These are phyloP conservation scores for Dysdera silvatica DNA, from an alignment of 1,140 invertebrate species.

Conservation along the genomic window DNA sequence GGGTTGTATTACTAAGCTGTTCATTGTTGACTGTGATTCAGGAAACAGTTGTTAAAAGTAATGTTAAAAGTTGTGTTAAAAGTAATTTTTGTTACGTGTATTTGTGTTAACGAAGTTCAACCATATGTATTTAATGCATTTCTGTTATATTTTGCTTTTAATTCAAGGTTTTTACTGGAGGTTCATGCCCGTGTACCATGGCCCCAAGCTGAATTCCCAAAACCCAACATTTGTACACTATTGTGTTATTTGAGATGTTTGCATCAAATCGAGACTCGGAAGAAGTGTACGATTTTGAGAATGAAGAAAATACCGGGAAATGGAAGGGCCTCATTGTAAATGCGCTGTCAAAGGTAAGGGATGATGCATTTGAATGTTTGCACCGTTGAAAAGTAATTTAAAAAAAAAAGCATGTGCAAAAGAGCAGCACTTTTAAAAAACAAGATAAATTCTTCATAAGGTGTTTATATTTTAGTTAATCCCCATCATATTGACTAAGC, in stretches of 20 bases:
- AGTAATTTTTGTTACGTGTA: too few species aligned
- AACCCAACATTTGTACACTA: too few species aligned
- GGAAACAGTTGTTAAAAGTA: too few species aligned
- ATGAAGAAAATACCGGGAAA: constrained; percentile 74
- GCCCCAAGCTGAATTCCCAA: too few species aligned
- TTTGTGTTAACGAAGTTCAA: too few species aligned
- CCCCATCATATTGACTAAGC: neutral
- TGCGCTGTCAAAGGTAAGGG: constrained; percentile 47
- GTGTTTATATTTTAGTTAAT: neutral
- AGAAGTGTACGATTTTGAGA: constrained; percentile 66
- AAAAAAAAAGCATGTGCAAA: neutral
- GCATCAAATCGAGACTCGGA: constrained; percentile 25
- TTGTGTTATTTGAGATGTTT: constrained; percentile 37
- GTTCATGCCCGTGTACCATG: too few species aligned
- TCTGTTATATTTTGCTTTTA: too few species aligned
- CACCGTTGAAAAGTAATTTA: neutral
- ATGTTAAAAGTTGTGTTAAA: too few species aligned
- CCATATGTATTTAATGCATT: too few species aligned
- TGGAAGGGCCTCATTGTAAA: constrained; percentile 81
- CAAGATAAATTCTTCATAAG: neutral
- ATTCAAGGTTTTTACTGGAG: too few species aligned
- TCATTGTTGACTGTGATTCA: too few species aligned
- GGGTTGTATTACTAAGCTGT: too few species aligned
- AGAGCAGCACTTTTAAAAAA: neutral
- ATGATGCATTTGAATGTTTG: neutral